These are phyloP conservation scores for Myanophis thanlyinensis DNA, from an alignment of 2,113 vertebrate genomes.

Conservation along the genomic window DNA sequence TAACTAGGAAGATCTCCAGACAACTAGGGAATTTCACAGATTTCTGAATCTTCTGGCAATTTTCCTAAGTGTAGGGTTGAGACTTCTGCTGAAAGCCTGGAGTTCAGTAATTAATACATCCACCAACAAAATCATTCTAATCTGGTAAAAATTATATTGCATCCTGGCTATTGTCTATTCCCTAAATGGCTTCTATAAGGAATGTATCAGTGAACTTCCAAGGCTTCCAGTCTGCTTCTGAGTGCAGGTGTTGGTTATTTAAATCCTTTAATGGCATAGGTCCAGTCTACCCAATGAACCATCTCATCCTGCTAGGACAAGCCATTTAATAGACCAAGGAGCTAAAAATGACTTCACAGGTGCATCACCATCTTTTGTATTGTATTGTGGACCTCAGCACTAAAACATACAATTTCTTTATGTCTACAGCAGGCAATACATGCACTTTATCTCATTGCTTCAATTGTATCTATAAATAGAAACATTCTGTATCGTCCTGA, in stretches of 20 bases:
- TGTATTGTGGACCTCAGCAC: background rate
- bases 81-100: background rate
- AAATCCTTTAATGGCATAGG: background rate
- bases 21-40: background rate
- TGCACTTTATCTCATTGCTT: background rate
- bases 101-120: no score
- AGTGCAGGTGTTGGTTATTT: background rate
- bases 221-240: background rate
- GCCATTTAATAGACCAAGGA: background rate
- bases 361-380: background rate
- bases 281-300: background rate
- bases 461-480: background rate
- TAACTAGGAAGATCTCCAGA: background rate
- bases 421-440: background rate
- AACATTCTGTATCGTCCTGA: background rate
- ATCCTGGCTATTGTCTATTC: background rate
- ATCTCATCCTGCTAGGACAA: background rate
- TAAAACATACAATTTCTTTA: background rate
- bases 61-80: background rate
- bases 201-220: background rate
- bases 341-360: background rate
- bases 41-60: background rate
- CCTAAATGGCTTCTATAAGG: background rate
- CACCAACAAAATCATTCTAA: background rate
- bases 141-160: background rate